Evolutionary conservation across 2,113 vertebrate genomes (phyloP), one percentile per base, ranked within the genome.

Genomic region (Stegastes partitus): DNA sequence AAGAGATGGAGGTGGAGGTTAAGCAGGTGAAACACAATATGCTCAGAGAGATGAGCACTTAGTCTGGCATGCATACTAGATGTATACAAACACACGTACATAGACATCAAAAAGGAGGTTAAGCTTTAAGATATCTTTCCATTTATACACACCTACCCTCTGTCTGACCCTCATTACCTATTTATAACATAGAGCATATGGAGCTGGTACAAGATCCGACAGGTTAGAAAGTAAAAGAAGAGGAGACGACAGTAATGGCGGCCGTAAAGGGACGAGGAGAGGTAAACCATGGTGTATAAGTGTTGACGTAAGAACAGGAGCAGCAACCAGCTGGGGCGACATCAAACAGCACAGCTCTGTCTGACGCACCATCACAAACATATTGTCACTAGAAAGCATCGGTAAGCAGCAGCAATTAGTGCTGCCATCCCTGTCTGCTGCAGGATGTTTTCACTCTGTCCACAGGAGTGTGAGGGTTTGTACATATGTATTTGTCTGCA

Each of bases 351-450:
- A 59, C 44, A 19, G 39, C 68, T 77, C 68, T 31, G 68, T 74
- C 69, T 83, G 79, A 79, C 9, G 25, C 39, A 59, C 54, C 11
- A 10, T 69, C 70, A 56, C 68, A 81, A 77, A 81, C 67, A 85
- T 58, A 68, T 44, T 76, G 84, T 83, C 74, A 67, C 67, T 5
- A 57, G 15, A 81, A 79, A 59, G 65, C 64, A 72, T 45, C 47
- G 37, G 44, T 77, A 74, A 84, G 84, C 66, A 70, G 63, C 16
- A 0, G 74, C 83, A 90, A 91, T 91, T 88, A 87, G 51, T 9
- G 21, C 58, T 23, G 57, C 62, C 45, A 11, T 66, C 45, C n/a
- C 59, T 12, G 34, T 8, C 31, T 39, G 39, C 11, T 8, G 42
- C 28, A 10, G 64, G 68, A 39, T 0, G 15, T 34, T 14, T 66